These are phyloP conservation scores for Brachionus manjavacas DNA, from an alignment of 1,140 invertebrate genomes.

Conservation along the genomic window DNA sequence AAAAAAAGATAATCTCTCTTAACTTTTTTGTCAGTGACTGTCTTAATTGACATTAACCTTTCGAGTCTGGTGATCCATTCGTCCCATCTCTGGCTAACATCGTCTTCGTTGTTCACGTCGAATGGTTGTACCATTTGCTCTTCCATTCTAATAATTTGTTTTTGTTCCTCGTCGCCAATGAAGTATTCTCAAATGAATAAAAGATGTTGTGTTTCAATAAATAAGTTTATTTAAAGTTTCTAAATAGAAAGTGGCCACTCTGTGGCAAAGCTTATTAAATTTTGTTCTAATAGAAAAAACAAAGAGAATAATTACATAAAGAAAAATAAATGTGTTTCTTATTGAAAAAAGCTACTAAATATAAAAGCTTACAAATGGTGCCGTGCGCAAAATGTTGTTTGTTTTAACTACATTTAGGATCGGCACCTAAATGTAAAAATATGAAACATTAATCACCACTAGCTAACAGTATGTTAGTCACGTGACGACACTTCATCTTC, in stretches of 20 bases:
- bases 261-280: background rate
- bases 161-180: background rate
- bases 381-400: background rate
- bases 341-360: background rate
- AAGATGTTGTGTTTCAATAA: background rate
- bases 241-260: slow-evolving; percentile 1
- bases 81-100: background rate
- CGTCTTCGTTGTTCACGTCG: background rate
- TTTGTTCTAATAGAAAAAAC: background rate
- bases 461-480: background rate
- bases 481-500: slow-evolving; percentile 8
- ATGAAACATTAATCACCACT: background rate
- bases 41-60: background rate
- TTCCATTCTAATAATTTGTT: background rate
- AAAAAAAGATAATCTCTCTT: background rate
- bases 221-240: background rate
- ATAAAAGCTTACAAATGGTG: background rate
- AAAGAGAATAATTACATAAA: background rate
- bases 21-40: background rate
- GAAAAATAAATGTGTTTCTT: background rate
- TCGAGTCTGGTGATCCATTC: background rate
- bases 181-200: background rate
- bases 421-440: background rate
- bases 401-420: background rate
- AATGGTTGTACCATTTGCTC: background rate